Base-by-base conservation (phyloP, 2,797 vertebrate genomes). In the Neoniphon sammara region DNA sequence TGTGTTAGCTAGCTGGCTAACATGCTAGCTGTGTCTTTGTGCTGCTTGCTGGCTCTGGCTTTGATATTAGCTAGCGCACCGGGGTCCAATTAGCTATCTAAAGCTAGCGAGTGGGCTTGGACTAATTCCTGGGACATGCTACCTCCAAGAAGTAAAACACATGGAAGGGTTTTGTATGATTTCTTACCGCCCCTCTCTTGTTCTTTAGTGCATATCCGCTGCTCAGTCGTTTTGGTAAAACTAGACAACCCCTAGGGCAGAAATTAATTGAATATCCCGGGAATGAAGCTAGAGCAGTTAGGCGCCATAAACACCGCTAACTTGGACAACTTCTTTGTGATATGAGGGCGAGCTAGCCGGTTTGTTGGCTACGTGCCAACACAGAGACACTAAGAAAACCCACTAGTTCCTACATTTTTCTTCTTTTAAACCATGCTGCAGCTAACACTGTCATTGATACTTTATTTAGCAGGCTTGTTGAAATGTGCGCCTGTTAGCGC, bases 1-100 rank as follows among this genome's bases (percentile, higher is more conserved):
- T 31, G 55, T 75, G 82, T 75, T 77, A 54, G 60, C 76, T 58
- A 66, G 39, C 57, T 52, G 15, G 77, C 77, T 85, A 70, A 15
- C 46, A 14, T 57, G 85, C 70, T 85, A 87, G 85, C 70, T 85
- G 86, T 34, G 73, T 86, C 85, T 90, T 89, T 91, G 90, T 92
- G 85, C 75, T 25, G 54, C 47, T n/a, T 20, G 27, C 27, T 15
- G 14, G 17, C 7, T 20, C 60, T 61, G 5, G 21, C 1, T 20
- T 30, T 27, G 36, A 15, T 18, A 27, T 27, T 27, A 46, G 56
- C 2, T 36, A 42, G 58, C 39, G 39, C 11, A 42, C 39, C 10
- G 11, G 39, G 3, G 39, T 10, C 39, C 39, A 42, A 23, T 42
- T 60, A 60, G 34, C 11, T 52, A 10, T 12, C 31, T 70, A 47